phyloP scores from a whole-genome alignment of 2,888 invertebrate species.

The Ischnus inquisitorius region DNA sequence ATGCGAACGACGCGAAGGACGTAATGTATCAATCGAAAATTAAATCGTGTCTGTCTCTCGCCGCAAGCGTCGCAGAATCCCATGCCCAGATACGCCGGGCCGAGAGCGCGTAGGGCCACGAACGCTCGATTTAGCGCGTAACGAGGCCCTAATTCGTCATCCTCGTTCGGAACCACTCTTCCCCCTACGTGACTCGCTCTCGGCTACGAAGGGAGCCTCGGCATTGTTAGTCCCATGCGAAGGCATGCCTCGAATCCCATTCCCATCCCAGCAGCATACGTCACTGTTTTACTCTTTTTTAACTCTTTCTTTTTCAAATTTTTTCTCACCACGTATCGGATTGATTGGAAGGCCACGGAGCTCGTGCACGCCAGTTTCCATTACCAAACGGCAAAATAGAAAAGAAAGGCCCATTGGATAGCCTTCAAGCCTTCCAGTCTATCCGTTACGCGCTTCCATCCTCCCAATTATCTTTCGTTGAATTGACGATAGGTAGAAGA shows the following conservation, averaged over 20 bases:
- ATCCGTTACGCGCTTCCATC: constrained; percentile 7
- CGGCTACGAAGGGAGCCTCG: constrained; percentile 32
- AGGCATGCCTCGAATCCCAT: constrained; percentile 40
- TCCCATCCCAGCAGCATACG: constrained; percentile 25
- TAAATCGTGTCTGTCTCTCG: constrained; percentile 45
- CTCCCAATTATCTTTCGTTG: constrained; percentile 22
- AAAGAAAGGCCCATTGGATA: constrained; percentile 6
- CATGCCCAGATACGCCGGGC: not conserved
- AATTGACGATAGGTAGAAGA: constrained; percentile 26
- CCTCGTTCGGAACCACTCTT: constrained; percentile 58
- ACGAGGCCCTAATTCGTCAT: constrained; percentile 70
- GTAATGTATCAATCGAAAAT: constrained; percentile 49
- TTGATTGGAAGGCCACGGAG: not conserved
- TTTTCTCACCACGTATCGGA: constrained; percentile 37
- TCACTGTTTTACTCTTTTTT: constrained; percentile 23
- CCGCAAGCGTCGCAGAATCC: constrained; percentile 5
- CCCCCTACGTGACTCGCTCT: constrained; percentile 63
- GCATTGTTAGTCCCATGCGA: constrained; percentile 39
- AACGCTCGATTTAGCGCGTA: constrained; percentile 66
- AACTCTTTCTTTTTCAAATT: not conserved
- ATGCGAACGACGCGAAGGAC: constrained; percentile 37
- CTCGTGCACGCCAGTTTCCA: not conserved
- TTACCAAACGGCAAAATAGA: constrained; percentile 41
- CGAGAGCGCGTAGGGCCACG: constrained; percentile 48
- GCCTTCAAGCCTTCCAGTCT: constrained; percentile 13